Evolutionary conservation across 1,140 invertebrate species (phyloP), one percentile per base, ranked within the genome.

Genomic region (honey bee (Apis mellifera)): DNA sequence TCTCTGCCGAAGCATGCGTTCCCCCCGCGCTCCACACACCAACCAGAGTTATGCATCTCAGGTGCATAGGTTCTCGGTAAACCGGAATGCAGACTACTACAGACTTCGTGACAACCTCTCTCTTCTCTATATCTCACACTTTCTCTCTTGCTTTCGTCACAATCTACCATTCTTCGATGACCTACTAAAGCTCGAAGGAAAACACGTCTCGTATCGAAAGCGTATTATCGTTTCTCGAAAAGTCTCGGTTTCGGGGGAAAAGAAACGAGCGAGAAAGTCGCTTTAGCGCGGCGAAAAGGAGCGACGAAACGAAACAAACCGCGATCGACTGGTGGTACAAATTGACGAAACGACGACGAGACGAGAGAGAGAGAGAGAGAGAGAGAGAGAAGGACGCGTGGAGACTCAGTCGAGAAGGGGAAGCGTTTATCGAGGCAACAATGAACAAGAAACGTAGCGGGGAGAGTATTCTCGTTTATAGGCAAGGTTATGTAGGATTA

Each of bases 81-180:
- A 92, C 92, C 90, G 91, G 91, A 92, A 92, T 92, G 91, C 89
- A 86, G 90, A 90, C 92, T 92, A 92, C 90, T 90, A 90, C 90
- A 89, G 83, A 87, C 73, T 82, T 26, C 71, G 69, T 79, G 65
- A 55, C 52, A 42, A 21, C 57, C 65, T 86, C 76, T 76, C 75
- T 48, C 57, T 26, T 50, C 19, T 32, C 59, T 32, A 23, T 42
- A n/a, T 82, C 77, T 79, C 76, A 50, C 69, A 72, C 74, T 85
- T 77, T 89, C 81, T 85, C 72, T 52, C 64, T 11, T 50, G 66
- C 64, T 70, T 78, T 82, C 76, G 23, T 86, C 71, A 59, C 60
- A 48, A 52, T 78, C 72, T 62, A 62, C 72, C 72, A 76, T 76
- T 88, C 48, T 15, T 83, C 87, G 26, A 54, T 59, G 62, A 62